These are phyloP conservation scores for Dasypogon diadema DNA, from an alignment of 2,888 invertebrate species.

Conservation along the genomic window DNA sequence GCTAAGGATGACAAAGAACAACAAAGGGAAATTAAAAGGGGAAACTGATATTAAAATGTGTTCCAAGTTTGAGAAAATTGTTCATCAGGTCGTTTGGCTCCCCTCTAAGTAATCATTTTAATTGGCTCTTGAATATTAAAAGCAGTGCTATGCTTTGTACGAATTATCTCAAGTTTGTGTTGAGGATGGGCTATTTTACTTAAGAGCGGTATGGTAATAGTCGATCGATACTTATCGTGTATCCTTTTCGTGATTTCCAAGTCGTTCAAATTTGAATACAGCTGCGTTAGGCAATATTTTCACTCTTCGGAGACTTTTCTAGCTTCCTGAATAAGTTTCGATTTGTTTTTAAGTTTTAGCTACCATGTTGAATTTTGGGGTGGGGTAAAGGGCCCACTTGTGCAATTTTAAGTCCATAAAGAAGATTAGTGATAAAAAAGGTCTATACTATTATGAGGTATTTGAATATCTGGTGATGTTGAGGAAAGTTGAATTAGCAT, in stretches of 20 bases:
- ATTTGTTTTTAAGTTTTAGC: neutral
- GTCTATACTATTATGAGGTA: neutral
- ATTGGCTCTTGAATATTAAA: slow-evolving; percentile 51
- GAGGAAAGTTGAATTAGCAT: neutral
- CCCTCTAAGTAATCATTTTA: slow-evolving; percentile 51
- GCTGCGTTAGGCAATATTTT: slow-evolving; percentile 7
- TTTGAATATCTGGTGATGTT: neutral
- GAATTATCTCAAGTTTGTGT: slow-evolving; percentile 30
- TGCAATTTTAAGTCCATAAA: neutral
- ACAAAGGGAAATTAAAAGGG: slow-evolving; percentile 50
- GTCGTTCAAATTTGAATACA: slow-evolving; percentile 10
- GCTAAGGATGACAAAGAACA: slow-evolving; percentile 44
- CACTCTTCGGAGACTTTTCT: neutral
- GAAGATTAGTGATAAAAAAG: neutral
- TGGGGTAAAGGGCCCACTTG: neutral
- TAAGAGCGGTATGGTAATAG: slow-evolving; percentile 9
- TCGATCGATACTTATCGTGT: slow-evolving; percentile 42
- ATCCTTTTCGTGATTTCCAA: slow-evolving; percentile 14
- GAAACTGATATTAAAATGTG: slow-evolving; percentile 50
- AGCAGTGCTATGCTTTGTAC: slow-evolving; percentile 26
- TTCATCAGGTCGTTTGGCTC: slow-evolving; percentile 50
- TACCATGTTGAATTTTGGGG: neutral
- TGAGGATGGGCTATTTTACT: slow-evolving; percentile 7
- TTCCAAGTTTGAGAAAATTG: slow-evolving; percentile 50
- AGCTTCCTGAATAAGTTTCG: neutral